phyloP scores from a whole-genome alignment of 2,113 vertebrate genomes.

The Campylomormyrus numenius region DNA sequence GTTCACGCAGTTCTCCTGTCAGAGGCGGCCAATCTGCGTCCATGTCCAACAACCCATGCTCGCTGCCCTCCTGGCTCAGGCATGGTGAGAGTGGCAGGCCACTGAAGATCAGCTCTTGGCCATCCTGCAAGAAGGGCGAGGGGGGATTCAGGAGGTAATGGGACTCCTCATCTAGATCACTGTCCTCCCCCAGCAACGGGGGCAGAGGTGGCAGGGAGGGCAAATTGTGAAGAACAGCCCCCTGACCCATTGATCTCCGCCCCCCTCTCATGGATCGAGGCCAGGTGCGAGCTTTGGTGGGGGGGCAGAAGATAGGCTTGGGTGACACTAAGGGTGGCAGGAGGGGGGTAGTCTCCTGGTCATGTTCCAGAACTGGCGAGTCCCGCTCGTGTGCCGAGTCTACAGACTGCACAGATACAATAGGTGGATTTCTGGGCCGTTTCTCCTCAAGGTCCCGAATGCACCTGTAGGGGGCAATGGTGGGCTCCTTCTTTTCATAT shows the following conservation, averaged over 20 bases:
- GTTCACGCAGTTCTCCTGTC: constrained; percentile 65
- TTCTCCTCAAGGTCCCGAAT: constrained; percentile 50
- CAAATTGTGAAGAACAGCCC: constrained; percentile 53
- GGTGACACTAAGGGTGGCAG: constrained; percentile 46
- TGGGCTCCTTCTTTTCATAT: constrained; percentile 36
- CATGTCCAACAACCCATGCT: constrained; percentile 63
- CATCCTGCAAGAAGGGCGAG: constrained; percentile 62
- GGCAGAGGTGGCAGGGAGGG: constrained; percentile 60
- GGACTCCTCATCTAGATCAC: constrained; percentile 58
- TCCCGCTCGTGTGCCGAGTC: constrained; percentile 55
- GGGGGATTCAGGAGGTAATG: constrained; percentile 63
- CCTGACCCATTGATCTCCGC: constrained; percentile 43
- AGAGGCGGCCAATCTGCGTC: constrained; percentile 43
- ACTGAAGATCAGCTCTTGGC: constrained; percentile 45
- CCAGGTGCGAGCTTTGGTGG: constrained; percentile 68
- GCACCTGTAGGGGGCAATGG: constrained; percentile 42
- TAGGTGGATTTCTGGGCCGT: constrained; percentile 38
- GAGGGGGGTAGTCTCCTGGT: constrained; percentile 59
- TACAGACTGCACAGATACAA: constrained; percentile 42
- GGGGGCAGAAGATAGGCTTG: constrained; percentile 64
- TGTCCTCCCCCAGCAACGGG: constrained; percentile 55
- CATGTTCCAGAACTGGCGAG: constrained; percentile 57
- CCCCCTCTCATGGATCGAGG: constrained; percentile 58
- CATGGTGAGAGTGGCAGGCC: constrained; percentile 78
- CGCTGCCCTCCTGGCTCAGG: constrained; percentile 78